Conservation (phyloP, 2,797 vertebrate species). For the Mallotus villosus region DNA sequence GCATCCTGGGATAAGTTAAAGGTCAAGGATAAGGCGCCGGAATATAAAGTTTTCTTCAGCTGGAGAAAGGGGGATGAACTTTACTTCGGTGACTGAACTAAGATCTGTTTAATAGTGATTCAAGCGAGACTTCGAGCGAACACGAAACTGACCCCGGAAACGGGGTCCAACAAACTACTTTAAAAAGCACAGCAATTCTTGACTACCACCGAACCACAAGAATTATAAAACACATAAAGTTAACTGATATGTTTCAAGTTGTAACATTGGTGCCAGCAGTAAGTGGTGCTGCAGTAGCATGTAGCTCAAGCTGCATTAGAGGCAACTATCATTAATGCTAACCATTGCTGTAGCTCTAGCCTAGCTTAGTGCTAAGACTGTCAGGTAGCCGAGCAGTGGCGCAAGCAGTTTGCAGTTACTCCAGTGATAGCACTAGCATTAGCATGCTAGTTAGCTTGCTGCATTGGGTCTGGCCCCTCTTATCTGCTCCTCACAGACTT, state of each 20-base stretch:
- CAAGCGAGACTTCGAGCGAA: too few species aligned
- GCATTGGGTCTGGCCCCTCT: constrained; percentile 28
- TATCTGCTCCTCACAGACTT: constrained; percentile 68
- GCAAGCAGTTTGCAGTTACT: neutral
- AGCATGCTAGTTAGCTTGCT: neutral
- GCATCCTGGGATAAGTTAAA: neutral
- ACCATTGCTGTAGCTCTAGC: neutral
- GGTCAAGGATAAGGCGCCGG: neutral
- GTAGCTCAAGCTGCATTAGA: neutral
- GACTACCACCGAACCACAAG: too few species aligned
- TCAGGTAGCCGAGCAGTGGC: neutral
- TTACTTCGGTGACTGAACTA: too few species aligned
- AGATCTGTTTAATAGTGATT: too few species aligned
- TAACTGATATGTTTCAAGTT: too few species aligned
- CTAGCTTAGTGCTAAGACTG: neutral
- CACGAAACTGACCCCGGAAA: too few species aligned
- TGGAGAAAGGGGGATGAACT: neutral
- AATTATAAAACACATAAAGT: too few species aligned
- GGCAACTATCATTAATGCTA: neutral
- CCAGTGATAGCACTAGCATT: neutral
- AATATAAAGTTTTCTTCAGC: neutral
- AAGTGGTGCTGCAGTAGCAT: too few species aligned
- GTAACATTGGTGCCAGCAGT: too few species aligned
- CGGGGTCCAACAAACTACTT: too few species aligned
- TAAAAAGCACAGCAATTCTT: too few species aligned